These are phyloP conservation scores for Pseudomyrmex pallidus DNA, from an alignment of 1,140 invertebrate genomes.

Conservation along the genomic window DNA sequence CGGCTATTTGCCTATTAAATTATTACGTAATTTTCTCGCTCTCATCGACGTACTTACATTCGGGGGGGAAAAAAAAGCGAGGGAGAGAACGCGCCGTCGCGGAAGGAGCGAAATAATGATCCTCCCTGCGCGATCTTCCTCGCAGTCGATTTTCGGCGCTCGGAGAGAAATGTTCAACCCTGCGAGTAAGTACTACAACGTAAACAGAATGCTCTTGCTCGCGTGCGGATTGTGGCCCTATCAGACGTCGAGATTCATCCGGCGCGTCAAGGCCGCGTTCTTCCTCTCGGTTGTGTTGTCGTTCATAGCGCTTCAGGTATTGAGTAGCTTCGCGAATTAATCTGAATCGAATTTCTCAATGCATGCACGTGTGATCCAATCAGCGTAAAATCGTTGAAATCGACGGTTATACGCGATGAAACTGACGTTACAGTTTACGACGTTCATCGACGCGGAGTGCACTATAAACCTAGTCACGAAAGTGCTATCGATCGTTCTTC, in stretches of 20 bases:
- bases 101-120: neutral
- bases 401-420: neutral
- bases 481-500: conserved; percentile 35
- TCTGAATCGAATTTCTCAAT: too few species aligned
- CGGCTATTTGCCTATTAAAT: neutral
- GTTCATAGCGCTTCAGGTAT: conserved; percentile 21
- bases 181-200: conserved; percentile 19
- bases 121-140: neutral
- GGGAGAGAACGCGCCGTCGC: neutral
- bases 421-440: conserved; percentile 13
- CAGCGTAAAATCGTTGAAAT: too few species aligned
- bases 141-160: neutral
- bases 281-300: conserved; percentile 1
- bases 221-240: conserved; percentile 22
- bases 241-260: neutral
- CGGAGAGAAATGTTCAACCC: neutral
- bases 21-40: neutral
- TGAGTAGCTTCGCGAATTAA: neutral
- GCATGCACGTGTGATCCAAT: too few species aligned
- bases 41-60: neutral
- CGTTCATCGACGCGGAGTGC: neutral
- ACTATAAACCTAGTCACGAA: conserved; percentile 20
- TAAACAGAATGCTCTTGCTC: conserved; percentile 26
- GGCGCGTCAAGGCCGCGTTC: neutral
- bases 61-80: neutral